phyloP scores from a whole-genome alignment of 1,140 invertebrate genomes.

The Sarcophaga peregrina region DNA sequence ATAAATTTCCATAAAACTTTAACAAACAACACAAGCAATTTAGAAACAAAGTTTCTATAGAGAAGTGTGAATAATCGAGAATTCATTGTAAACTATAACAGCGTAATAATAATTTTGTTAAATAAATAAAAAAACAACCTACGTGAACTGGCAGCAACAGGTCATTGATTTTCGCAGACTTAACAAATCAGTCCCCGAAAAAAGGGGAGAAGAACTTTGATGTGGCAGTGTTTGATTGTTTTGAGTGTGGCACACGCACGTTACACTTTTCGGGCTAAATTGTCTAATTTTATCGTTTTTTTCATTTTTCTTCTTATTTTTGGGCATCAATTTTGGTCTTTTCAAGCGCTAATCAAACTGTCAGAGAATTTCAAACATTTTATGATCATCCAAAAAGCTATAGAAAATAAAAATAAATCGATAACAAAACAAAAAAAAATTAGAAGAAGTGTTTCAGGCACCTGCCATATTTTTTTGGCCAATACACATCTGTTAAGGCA shows the following conservation, averaged over 20 bases:
- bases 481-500: slow-evolving; percentile 6
- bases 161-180: background rate
- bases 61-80: background rate
- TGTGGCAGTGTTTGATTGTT: background rate
- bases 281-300: too few relatives aligned
- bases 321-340: background rate
- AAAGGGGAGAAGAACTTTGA: background rate
- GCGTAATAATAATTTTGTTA: background rate
- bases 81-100: background rate
- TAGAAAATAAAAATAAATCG: background rate
- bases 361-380: slow-evolving; percentile 36
- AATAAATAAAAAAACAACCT: background rate
- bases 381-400: slow-evolving; percentile 18
- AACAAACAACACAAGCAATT: background rate
- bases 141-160: background rate
- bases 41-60: background rate
- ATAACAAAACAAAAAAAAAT: background rate
- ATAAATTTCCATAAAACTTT: slow-evolving; percentile 17
- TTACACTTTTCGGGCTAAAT: background rate
- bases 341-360: slow-evolving; percentile 25
- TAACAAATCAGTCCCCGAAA: too few relatives aligned
- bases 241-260: background rate
- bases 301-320: background rate
- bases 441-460: slow-evolving; percentile 17
- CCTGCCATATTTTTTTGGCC: background rate